phyloP scores from a whole-genome alignment of 2,888 invertebrate species.

The Galeopsomyia nigrocyanea region DNA sequence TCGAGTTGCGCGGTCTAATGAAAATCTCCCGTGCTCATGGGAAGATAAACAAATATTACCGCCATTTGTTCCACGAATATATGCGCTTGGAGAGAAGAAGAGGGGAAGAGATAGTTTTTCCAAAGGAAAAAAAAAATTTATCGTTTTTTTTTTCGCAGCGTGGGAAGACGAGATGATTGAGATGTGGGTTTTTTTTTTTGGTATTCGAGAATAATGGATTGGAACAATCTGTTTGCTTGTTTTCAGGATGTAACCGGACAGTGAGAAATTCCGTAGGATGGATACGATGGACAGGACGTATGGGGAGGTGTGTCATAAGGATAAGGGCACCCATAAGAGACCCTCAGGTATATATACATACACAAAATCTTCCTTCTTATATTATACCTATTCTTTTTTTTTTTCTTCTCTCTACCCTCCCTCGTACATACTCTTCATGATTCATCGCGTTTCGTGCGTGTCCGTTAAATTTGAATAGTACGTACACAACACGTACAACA shows the following conservation, averaged over 20 bases:
- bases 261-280: conserved; percentile 61
- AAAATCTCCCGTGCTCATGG: conserved; percentile 36
- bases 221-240: not conserved
- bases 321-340: conserved; percentile 59
- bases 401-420: no score
- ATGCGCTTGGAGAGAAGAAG: no score
- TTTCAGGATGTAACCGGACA: conserved; percentile 61
- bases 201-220: no score
- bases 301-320: conserved; percentile 60
- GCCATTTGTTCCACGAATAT: conserved; percentile 8
- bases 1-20: conserved; percentile 43
- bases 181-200: not conserved
- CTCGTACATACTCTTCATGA: no score
- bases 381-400: no score
- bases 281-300: conserved; percentile 64
- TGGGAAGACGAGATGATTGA: conserved; percentile 33
- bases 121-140: no score
- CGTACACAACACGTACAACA: no score
- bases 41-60: conserved; percentile 45
- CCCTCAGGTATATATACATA: conserved; percentile 55
- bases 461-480: no score
- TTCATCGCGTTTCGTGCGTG: no score
- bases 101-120: no score
- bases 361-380: no score
- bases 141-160: not conserved